A percentile compares a stretch with the other conserved stretches of the same genome.
These are phyloP conservation scores for Andricus grossulariae DNA, from an alignment of 1,140 invertebrate species.

Conservation along the genomic window DNA sequence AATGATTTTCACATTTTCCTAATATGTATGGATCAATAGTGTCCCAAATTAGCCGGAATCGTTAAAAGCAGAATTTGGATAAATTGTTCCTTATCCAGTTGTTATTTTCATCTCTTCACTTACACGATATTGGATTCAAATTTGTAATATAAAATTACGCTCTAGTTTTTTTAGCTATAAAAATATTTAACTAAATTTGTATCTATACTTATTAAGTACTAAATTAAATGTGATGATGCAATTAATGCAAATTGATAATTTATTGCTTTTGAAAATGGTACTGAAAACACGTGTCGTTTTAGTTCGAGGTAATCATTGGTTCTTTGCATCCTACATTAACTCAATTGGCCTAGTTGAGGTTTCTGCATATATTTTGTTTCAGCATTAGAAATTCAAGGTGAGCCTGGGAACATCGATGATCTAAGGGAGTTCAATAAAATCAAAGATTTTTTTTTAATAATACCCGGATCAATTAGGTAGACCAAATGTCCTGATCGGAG, in stretches of 20 bases:
- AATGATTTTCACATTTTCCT: too few species aligned
- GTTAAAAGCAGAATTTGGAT: too few species aligned
- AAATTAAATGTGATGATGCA: background rate
- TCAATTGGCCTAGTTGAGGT: conserved; percentile 13
- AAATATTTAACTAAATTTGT: background rate
- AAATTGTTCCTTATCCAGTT: too few species aligned
- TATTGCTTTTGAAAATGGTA: conserved; percentile 2
- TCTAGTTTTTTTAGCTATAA: too few species aligned
- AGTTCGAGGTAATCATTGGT: background rate
- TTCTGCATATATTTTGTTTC: conserved; percentile 15
- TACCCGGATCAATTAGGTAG: background rate
- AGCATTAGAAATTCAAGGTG: conserved; percentile 24
- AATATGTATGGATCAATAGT: too few species aligned
- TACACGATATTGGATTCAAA: too few species aligned
- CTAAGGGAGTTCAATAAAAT: conserved; percentile 3
- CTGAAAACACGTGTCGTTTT: background rate
- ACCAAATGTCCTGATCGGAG: background rate
- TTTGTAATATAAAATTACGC: too few species aligned
- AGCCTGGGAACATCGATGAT: background rate
- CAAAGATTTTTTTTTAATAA: background rate
- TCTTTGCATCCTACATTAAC: background rate
- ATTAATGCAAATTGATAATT: background rate
- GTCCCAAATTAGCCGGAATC: too few species aligned
- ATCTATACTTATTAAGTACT: background rate
- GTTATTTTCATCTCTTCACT: too few species aligned